Base-by-base conservation (phyloP, 2,113 vertebrate species). In the Sinosuthora webbiana region DNA sequence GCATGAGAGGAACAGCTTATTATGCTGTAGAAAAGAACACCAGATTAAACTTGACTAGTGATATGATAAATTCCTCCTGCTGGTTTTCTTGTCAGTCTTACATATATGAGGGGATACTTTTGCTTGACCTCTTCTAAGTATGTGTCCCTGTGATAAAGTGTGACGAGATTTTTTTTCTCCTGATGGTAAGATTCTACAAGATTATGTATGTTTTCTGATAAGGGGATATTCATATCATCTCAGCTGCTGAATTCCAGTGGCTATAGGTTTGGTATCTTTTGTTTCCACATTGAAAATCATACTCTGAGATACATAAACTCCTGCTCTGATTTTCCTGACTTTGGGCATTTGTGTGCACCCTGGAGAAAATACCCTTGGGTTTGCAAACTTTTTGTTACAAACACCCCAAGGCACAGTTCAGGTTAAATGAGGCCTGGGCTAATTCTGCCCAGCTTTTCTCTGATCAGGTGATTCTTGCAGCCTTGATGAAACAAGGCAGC, bases 311-410 rank as follows among this genome's bases (percentile, higher is more conserved):
- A 44, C 35, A 24, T 55, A 85, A 67, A 64, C 23, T 60, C 42
- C 41, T 47, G 17, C 53, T 82, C 67, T 52, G 30, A 44, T 81
- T 89, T 90, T 89, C 63, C 65, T 73, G 70, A 45, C 25, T 49
- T 85, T 13, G 13, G 15, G 13, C 11, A 37, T 15, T 56, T 0
- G 0, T 2, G 5, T 57, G 25, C 31, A 62, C 19, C 10, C 55
- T 74, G 37, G 21, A 87, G 57, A 68, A 89, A 91, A 62, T 35
- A 30, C 4, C 14, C 10, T 23, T 80, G 5, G 8, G 23, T 44
- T 81, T 79, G n/a, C 22, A 89, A 93, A 39, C 6, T 5, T 53
- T 30, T 50, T 44, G 6, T 37, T 76, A n/a, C 0, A 1, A 23
- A 41, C 19, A 20, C 52, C 56, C 4, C 11, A 13, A 52, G 37